Percentiles rank a stretch among this genome's conserved stretches.
Evolutionary conservation across 1,140 invertebrate genomes (phyloP).

Genomic region (Drosophila sturtevanti): DNA sequence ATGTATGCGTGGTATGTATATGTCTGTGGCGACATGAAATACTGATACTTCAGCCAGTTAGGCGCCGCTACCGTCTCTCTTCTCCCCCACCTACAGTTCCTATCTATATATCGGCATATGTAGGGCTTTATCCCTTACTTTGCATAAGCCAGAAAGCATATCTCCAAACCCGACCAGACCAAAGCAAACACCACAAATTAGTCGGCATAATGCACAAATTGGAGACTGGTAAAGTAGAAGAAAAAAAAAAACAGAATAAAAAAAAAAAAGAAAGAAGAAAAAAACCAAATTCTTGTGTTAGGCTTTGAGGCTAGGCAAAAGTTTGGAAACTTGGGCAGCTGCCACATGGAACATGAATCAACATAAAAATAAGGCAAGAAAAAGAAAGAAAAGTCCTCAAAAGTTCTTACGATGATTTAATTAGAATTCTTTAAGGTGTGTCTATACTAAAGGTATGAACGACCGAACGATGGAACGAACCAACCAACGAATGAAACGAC

Average conservation of each 20-base stretch:
- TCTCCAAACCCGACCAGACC: conserved; percentile 45
- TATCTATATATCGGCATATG: conserved; percentile 31
- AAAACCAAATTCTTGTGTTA: conserved; percentile 39
- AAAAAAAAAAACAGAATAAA: conserved; percentile 36
- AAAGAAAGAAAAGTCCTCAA: conserved; percentile 54
- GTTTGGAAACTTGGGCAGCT: conserved; percentile 71
- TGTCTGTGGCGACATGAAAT: conserved; percentile 61
- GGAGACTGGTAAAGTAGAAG: conserved; percentile 34
- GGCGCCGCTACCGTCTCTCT: conserved; percentile 10
- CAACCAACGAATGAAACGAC: not conserved
- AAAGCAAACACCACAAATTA: conserved; percentile 79
- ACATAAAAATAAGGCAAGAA: conserved; percentile 43
- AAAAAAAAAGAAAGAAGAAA: not conserved
- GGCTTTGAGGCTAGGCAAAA: conserved; percentile 31
- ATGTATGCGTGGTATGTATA: conserved; percentile 11
- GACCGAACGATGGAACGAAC: conserved; percentile 12
- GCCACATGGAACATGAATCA: conserved; percentile 76
- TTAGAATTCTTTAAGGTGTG: conserved; percentile 79
- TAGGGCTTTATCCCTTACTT: conserved; percentile 50
- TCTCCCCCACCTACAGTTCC: not conserved
- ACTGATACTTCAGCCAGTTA: conserved; percentile 43
- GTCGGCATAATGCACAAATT: conserved; percentile 56
- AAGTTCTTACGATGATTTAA: conserved; percentile 78
- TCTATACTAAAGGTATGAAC: not conserved
- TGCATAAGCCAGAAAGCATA: conserved; percentile 57